Base-by-base conservation (phyloP, 2,888 invertebrate genomes). In the Shargacucullia verbasci region DNA sequence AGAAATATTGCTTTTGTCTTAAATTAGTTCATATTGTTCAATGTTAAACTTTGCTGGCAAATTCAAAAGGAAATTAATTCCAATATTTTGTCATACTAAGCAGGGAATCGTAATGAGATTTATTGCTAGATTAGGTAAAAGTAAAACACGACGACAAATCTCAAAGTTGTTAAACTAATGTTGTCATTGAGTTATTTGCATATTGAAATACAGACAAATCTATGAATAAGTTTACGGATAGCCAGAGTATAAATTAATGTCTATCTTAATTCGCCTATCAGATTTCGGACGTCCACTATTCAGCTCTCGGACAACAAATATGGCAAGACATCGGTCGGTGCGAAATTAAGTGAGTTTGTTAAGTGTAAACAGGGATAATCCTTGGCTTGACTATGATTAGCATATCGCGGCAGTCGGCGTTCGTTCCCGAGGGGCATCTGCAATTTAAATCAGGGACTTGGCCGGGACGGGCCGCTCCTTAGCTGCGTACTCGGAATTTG, bases 301-400 rank as follows among this genome's bases (percentile, higher is more conserved):
- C 62, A 63, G 60, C 59, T 69, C 68, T 59, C 59, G 58, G 63
- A 76, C 74, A 81, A 81, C 84, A 84, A 88, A 87, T 87, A 87
- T 86, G 82, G 80, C 84, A 85, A 87, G 91, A 88, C 88, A 89
- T 87, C 89, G 89, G 89, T 90, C 88, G 87, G 87, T 83, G 84
- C 84, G 84, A 94, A 93, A 92, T 94, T 92, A 94, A 94, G 92
- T 92, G 90, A 92, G 92, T 94, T 94, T 92, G 93, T 92, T 92
- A 92, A 92, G 92, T 92, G 93, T 94, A 93, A 93, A 94, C 92
- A 92, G 92, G 92, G 92, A 93, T 94, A 92, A 94, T 94, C 92
- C 93, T 90, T 90, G 85, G 92, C 92, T 93, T 90, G 91, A 84
- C 91, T 92, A 91, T 93, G 91, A 94, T 94, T 94, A 94, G 92